Conservation (phyloP, 2,797 vertebrate genomes). For the Bradypodion ventrale region DNA sequence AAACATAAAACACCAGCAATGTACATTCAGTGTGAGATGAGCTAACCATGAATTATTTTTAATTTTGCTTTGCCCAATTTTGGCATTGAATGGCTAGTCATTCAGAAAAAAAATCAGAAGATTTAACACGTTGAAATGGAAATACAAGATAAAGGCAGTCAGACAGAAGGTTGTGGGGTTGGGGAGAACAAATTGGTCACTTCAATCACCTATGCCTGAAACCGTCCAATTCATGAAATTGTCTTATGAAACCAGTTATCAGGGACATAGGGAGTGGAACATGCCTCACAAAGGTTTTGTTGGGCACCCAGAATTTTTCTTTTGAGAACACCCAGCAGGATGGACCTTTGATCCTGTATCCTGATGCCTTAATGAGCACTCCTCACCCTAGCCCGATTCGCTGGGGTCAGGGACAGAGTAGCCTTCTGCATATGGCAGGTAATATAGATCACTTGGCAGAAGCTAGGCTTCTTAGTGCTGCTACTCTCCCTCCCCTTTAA, state of each 20-base stretch:
- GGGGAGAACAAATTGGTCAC: background rate
- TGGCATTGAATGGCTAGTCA: background rate
- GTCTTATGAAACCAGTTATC: background rate
- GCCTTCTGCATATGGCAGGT: too few species aligned
- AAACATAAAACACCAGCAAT: background rate
- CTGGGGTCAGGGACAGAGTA: too few species aligned
- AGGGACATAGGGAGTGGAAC: too few species aligned
- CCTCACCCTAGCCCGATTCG: too few species aligned
- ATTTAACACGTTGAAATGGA: background rate
- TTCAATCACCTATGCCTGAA: background rate
- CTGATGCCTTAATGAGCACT: too few species aligned
- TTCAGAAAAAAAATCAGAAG: background rate
- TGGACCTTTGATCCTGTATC: too few species aligned
- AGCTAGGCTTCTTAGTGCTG: too few species aligned
- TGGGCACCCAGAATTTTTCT: too few species aligned
- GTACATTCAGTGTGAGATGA: background rate
- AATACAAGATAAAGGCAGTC: background rate
- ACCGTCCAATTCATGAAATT: background rate
- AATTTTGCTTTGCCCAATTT: background rate
- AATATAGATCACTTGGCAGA: too few species aligned
- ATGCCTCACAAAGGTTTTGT: too few species aligned
- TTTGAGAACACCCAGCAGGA: too few species aligned
- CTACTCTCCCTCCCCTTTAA: too few species aligned
- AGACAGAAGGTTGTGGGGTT: background rate
- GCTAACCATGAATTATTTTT: background rate